Percentiles rank a stretch among this genome's conserved stretches.
These are phyloP conservation scores for Bombus difficillimus DNA, from an alignment of 1,140 invertebrate species.

Conservation along the genomic window DNA sequence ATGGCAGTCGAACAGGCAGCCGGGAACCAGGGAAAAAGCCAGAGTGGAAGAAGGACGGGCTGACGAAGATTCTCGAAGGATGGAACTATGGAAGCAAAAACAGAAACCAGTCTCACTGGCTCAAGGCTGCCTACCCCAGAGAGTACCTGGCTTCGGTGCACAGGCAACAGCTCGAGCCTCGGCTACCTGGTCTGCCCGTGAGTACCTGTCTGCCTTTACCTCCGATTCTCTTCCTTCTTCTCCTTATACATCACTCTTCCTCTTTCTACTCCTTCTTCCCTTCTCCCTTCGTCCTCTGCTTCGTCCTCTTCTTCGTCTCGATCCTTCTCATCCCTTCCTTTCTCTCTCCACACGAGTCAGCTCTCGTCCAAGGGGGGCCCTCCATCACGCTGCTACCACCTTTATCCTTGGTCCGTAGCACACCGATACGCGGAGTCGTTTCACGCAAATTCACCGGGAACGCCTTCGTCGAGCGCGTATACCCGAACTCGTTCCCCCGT, in stretches of 20 bases:
- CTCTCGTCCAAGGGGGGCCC: conserved; percentile 9
- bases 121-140: conserved; percentile 79
- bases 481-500: conserved; percentile 67
- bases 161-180: conserved; percentile 49
- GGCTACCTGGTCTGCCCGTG: conserved; percentile 64
- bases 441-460: conserved; percentile 79
- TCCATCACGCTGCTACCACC: conserved; percentile 55
- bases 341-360: neutral
- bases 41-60: conserved; percentile 77
- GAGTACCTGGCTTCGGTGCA: conserved; percentile 44
- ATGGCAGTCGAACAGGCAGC: conserved; percentile 11
- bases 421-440: conserved; percentile 72
- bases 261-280: neutral
- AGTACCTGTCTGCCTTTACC: conserved; percentile 69
- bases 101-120: conserved; percentile 83
- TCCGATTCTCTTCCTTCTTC: conserved; percentile 45
- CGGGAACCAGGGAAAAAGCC: conserved; percentile 57
- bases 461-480: conserved; percentile 55
- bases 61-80: conserved; percentile 79
- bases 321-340: neutral
- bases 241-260: conserved; percentile 1
- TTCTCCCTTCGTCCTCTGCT: neutral
- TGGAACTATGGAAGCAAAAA: conserved; percentile 82
- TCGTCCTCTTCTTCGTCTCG: neutral
- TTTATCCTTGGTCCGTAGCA: conserved; percentile 65